Conservation (phyloP, 2,113 vertebrate genomes). For the Thalassarche chlororhynchos region DNA sequence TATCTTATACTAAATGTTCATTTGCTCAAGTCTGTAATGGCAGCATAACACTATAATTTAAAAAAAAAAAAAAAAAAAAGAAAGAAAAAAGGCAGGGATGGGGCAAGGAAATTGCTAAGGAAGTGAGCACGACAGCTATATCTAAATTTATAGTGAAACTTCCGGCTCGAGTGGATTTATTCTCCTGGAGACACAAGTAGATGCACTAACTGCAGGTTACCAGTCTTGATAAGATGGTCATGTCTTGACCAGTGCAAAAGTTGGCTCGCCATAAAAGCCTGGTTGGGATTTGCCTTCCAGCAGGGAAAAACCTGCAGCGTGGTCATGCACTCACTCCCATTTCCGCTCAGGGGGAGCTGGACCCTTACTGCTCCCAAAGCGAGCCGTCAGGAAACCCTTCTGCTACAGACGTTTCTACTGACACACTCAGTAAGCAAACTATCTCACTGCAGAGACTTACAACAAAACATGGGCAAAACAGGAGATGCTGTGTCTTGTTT, state of each 20-base stretch:
- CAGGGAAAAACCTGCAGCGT: background rate
- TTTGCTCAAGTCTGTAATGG: background rate
- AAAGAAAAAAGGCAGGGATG: background rate
- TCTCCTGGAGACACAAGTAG: background rate
- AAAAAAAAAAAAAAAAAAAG: background rate
- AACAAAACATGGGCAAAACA: background rate
- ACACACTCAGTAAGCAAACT: background rate
- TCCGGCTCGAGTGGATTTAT: background rate
- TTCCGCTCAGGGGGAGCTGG: background rate
- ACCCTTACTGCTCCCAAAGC: background rate
- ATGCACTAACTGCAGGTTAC: background rate
- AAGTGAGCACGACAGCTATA: fast-evolving
- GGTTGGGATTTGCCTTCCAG: background rate
- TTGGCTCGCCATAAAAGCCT: background rate
- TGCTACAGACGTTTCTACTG: background rate
- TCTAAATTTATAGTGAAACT: background rate
- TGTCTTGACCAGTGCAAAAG: background rate
- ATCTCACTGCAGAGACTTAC: background rate
- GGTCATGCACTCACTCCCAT: background rate
- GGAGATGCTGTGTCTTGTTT: background rate
- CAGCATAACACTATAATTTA: background rate
- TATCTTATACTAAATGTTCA: background rate
- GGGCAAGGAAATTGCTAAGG: background rate
- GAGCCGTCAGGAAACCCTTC: fast-evolving
- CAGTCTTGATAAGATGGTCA: background rate